Evolutionary conservation across 2,797 vertebrate genomes (phyloP).

Genomic region (Graptemys geographica): DNA sequence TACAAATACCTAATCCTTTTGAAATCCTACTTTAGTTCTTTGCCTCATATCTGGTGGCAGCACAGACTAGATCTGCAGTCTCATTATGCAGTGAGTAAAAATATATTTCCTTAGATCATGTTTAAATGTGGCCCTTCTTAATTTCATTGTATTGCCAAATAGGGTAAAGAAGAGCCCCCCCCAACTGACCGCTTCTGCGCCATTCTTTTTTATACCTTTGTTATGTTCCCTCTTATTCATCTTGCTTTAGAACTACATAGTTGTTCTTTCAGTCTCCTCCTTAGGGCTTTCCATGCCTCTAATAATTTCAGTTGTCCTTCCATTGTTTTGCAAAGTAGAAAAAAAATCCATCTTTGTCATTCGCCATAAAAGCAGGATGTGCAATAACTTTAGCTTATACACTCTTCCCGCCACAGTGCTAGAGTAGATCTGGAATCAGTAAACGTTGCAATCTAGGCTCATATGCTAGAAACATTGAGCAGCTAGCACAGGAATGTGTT

Average conservation of each 20-base stretch:
- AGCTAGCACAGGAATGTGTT: background rate
- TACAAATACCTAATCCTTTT: too few species aligned
- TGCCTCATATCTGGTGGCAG: too few species aligned
- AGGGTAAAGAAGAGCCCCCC: background rate
- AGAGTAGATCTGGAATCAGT: constrained; percentile 55
- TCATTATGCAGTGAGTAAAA: too few species aligned
- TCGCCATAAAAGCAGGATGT: constrained; percentile 65
- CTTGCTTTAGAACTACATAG: background rate
- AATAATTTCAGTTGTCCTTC: background rate
- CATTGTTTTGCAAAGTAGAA: constrained; percentile 14
- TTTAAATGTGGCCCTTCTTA: too few species aligned
- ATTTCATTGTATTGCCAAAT: background rate
- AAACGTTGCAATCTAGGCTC: constrained; percentile 7
- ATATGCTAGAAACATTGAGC: constrained; percentile 6
- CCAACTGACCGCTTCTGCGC: background rate
- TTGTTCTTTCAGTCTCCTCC: background rate
- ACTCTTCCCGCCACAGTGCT: constrained; percentile 52
- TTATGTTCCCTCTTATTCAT: background rate
- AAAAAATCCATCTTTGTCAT: constrained; percentile 3
- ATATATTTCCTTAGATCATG: too few species aligned
- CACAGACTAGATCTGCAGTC: too few species aligned
- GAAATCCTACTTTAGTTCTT: too few species aligned
- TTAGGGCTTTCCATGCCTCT: background rate
- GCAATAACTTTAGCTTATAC: constrained; percentile 51
- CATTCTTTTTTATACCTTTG: background rate